Evolutionary conservation across 2,888 invertebrate species (phyloP).

Genomic region (Hydrotaea diabolus): DNA sequence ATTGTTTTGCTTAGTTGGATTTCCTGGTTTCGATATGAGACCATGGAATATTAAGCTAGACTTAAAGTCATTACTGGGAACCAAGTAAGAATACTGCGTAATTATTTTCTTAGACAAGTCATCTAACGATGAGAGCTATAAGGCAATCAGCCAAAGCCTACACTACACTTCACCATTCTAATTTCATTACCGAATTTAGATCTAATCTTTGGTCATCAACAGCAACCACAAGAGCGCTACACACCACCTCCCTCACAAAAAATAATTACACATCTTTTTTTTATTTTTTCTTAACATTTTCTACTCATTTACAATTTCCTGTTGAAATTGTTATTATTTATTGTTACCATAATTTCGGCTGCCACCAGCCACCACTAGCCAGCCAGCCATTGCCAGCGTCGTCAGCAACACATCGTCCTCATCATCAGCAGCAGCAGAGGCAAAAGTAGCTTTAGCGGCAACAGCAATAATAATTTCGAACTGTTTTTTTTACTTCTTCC

Average conservation of each 20-base stretch:
- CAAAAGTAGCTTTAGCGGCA: neutral
- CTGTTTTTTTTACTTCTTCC: neutral
- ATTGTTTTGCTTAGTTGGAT: too few species aligned
- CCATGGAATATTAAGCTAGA: too few species aligned
- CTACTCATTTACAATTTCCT: constrained; percentile 49
- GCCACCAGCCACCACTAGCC: neutral
- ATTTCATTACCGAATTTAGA: constrained; percentile 22
- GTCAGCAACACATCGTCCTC: constrained; percentile 19
- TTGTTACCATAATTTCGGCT: constrained; percentile 29
- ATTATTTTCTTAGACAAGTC: neutral
- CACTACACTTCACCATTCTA: neutral
- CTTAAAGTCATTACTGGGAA: too few species aligned
- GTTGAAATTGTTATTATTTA: constrained; percentile 34
- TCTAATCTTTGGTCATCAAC: constrained; percentile 10
- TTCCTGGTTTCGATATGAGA: too few species aligned
- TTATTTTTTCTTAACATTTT: constrained; percentile 13
- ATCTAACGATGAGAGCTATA: too few species aligned
- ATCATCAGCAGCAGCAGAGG: neutral
- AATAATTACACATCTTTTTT: constrained; percentile 22
- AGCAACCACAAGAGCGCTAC: neutral
- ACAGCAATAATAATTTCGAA: constrained; percentile 1
- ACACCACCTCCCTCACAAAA: neutral
- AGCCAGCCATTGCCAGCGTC: neutral
- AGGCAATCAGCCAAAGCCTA: neutral
- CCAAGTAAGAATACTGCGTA: too few species aligned